Percentiles rank a stretch among this genome's conserved stretches.
These are phyloP conservation scores for Sinotaia quadrata DNA, from an alignment of 2,888 invertebrate species.

Conservation along the genomic window DNA sequence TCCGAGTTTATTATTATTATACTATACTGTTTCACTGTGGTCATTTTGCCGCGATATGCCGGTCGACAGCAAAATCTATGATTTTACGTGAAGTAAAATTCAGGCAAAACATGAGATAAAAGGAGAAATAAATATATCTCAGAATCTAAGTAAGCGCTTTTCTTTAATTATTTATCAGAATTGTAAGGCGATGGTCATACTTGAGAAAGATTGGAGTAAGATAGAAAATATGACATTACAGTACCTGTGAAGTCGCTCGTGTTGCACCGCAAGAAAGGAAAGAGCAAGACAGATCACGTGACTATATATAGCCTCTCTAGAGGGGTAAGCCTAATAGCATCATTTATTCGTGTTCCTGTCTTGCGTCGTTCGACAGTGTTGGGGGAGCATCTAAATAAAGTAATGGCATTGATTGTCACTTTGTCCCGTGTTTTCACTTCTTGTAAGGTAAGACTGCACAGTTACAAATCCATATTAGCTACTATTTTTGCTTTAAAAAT, in stretches of 20 bases:
- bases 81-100: not conserved
- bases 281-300: constrained; percentile 19
- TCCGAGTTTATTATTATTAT: too few species aligned
- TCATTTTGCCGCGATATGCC: constrained; percentile 1
- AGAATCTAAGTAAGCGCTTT: not conserved
- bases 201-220: not conserved
- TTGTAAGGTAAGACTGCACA: too few species aligned
- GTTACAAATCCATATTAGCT: too few species aligned
- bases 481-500: too few species aligned
- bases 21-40: too few species aligned
- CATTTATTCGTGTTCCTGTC: not conserved
- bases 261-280: constrained; percentile 15
- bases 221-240: not conserved
- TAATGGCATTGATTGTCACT: too few species aligned
- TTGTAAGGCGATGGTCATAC: not conserved
- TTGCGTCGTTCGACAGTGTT: too few species aligned
- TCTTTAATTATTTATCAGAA: not conserved
- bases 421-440: too few species aligned
- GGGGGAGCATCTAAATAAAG: too few species aligned
- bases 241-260: constrained; percentile 4
- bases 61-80: not conserved
- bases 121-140: not conserved
- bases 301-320: constrained; percentile 7
- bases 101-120: not conserved
- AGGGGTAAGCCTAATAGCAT: constrained; percentile 16